Percentiles rank a stretch among this genome's conserved stretches.
phyloP scores from a whole-genome alignment of 2,113 vertebrate species.

The Amphilophus citrinellus region DNA sequence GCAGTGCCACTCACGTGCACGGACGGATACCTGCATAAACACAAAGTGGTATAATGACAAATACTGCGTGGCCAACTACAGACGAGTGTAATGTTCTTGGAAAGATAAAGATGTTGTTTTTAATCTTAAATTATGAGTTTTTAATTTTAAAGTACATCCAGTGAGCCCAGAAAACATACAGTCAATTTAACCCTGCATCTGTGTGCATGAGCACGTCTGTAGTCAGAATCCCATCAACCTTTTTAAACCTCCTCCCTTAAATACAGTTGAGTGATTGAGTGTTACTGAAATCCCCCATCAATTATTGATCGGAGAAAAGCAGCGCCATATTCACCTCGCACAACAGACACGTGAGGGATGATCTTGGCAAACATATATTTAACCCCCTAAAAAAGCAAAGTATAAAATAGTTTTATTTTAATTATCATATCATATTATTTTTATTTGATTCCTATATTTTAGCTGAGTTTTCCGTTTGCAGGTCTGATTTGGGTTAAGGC shows the following conservation, averaged over 20 bases:
- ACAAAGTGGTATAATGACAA: background rate
- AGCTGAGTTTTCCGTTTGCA: background rate
- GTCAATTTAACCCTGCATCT: background rate
- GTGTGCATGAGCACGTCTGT: background rate
- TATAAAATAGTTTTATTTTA: background rate
- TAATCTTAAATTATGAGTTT: background rate
- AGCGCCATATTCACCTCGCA: background rate
- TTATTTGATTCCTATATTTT: background rate
- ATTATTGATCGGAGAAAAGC: slow-evolving; percentile 55
- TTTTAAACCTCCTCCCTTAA: slow-evolving; percentile 40
- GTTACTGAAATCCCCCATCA: slow-evolving; percentile 48
- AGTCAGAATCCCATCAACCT: slow-evolving; percentile 58
- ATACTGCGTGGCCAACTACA: background rate
- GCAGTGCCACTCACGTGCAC: slow-evolving; percentile 52
- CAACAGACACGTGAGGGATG: background rate
- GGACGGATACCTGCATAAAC: slow-evolving; percentile 13
- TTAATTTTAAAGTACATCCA: background rate
- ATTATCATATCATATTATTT: background rate
- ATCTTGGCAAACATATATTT: background rate
- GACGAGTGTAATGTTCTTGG: background rate
- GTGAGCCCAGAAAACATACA: background rate
- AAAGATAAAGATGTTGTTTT: slow-evolving; percentile 7
- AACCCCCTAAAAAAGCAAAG: background rate
- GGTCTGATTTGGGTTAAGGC: background rate
- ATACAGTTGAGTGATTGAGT: slow-evolving; percentile 59